Percentiles rank a stretch among this genome's conserved stretches.
phyloP scores from a whole-genome alignment of 2,888 invertebrate species.

The Catocala fraxini region DNA sequence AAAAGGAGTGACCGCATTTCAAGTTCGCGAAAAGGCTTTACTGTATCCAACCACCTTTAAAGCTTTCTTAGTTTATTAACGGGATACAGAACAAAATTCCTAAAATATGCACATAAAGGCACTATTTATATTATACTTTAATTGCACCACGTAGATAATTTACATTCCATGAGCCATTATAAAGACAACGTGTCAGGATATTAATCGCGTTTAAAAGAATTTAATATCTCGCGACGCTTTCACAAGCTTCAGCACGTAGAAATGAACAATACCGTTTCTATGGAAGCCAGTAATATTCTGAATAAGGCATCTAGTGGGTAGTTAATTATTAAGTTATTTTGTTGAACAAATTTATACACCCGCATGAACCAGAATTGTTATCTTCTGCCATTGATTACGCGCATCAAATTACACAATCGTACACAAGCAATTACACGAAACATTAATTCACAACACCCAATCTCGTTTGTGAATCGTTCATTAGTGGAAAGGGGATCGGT shows the following conservation, averaged over 20 bases:
- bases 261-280: not conserved
- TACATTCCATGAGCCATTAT: too few species aligned
- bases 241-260: not conserved
- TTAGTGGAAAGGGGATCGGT: conserved; percentile 72
- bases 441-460: conserved; percentile 75
- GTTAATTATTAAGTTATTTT: not conserved
- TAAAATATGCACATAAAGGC: too few species aligned
- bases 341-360: not conserved
- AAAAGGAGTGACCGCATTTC: too few species aligned
- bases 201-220: conserved; percentile 5
- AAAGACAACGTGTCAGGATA: not conserved
- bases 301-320: too few species aligned
- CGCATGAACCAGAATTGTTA: conserved; percentile 30
- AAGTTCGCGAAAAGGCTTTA: too few species aligned
- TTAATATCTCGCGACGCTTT: not conserved
- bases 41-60: too few species aligned
- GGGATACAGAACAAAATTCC: too few species aligned
- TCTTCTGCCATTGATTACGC: conserved; percentile 50
- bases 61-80: too few species aligned
- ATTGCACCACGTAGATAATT: too few species aligned
- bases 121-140: too few species aligned
- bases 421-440: conserved; percentile 77
- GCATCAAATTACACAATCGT: conserved; percentile 63
- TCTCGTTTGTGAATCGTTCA: conserved; percentile 79
- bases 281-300: not conserved